Conservation (phyloP, 2,888 invertebrate species). For the Lamproptera curius region DNA sequence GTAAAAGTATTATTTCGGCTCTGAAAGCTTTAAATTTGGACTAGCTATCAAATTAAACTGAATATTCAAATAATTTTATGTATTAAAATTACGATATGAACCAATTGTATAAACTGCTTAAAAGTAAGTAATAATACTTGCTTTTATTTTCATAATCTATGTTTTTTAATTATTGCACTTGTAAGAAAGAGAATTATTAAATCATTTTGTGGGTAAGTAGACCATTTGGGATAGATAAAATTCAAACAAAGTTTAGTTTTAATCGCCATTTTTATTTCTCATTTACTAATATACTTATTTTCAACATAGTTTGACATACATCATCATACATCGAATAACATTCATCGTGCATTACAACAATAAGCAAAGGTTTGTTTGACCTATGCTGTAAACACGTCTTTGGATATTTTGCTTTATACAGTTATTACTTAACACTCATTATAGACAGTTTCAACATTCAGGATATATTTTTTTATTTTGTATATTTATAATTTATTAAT, state of each 20-base stretch:
- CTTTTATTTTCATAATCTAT: too few relatives aligned
- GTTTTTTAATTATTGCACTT: too few relatives aligned
- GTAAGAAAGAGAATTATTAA: too few relatives aligned
- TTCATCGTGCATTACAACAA: constrained; percentile 52
- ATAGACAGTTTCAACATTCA: constrained; percentile 63
- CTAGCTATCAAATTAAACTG: too few relatives aligned
- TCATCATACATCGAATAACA: constrained; percentile 67
- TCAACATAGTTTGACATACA: constrained; percentile 69
- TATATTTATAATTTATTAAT: constrained; percentile 47
- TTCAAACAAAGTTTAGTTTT: constrained; percentile 51
- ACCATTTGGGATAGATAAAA: constrained; percentile 1
- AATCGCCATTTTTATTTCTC: constrained; percentile 69
- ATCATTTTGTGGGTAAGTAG: neutral
- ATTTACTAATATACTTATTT: constrained; percentile 55
- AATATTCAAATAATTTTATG: too few relatives aligned
- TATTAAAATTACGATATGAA: too few relatives aligned
- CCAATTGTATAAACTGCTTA: too few relatives aligned
- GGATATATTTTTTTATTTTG: constrained; percentile 44
- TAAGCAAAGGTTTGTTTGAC: constrained; percentile 31
- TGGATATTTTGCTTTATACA: constrained; percentile 35
- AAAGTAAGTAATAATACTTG: too few relatives aligned
- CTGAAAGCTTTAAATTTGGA: too few relatives aligned
- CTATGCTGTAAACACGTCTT: constrained; percentile 33
- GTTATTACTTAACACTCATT: constrained; percentile 32
- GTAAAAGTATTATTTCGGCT: too few relatives aligned